Evolutionary conservation across 2,888 invertebrate species (phyloP), one percentile per base, ranked within the genome.

Genomic region (Seira ritae): DNA sequence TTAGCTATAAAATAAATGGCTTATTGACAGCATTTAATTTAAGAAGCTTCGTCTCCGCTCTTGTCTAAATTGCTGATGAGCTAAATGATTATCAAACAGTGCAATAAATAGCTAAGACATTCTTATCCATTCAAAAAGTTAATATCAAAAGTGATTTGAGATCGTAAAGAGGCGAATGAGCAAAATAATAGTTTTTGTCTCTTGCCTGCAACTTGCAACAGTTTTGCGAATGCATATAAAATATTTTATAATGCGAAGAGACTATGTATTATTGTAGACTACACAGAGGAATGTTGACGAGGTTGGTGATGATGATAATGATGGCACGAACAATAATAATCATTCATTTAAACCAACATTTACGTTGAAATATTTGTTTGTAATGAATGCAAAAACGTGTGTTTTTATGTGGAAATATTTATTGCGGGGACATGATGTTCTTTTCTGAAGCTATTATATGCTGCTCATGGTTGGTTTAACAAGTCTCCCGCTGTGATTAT

Each of bases 401-500:
- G 74, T 75, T 67, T 68, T 68, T 74, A 66, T 75, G 31, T 3
- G 68, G 46, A 75, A 42, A 42, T 42, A 8, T 67, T 68, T 75
- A 68, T 75, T 75, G 75, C 46, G 3, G 31, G 37, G 20, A 42
- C 42, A 66, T 24, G 46, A 60, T 22, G 24, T n/a, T n/a, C n/a
- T n/a, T n/a, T n/a, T n/a, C n/a, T n/a, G n/a, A n/a, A n/a, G n/a
- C n/a, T n/a, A n/a, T n/a, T n/a, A n/a, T n/a, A n/a, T n/a, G n/a
- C n/a, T 24, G 72, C 10, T 42, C 42, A 46, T 42, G 50, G 70
- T 70, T 69, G 70, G 70, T 77, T 77, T 62, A 77, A 77, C 77
- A 77, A 42, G 77, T 19, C 24, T 60, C 77, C 77, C 31, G 77
- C 77, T 77, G 77, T 62, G 77, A 77, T 69, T 77, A 77, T 77